These are phyloP conservation scores for Pogoniulus pusillus DNA, from an alignment of 2,797 vertebrate genomes.

Conservation along the genomic window DNA sequence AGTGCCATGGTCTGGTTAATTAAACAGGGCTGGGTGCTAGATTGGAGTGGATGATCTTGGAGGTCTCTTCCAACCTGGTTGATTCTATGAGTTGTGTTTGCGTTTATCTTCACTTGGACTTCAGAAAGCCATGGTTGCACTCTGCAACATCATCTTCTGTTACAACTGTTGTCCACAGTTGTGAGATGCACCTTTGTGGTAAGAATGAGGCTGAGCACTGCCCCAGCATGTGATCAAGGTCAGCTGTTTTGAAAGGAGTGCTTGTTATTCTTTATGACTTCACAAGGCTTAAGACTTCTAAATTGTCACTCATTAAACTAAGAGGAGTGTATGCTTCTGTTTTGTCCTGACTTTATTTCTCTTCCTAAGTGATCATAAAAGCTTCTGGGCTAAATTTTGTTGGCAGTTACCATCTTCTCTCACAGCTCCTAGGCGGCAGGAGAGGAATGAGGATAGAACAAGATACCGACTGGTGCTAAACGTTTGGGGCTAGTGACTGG, in stretches of 20 bases:
- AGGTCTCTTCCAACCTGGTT: too few species aligned
- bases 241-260: background rate
- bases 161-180: background rate
- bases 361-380: background rate
- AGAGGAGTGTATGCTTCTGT: background rate
- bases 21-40: too few species aligned
- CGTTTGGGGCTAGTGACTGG: background rate
- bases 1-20: too few species aligned
- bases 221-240: background rate
- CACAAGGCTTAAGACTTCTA: background rate
- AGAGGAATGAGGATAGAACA: background rate
- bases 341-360: background rate
- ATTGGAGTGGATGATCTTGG: too few species aligned
- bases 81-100: too few species aligned
- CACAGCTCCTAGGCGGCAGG: background rate
- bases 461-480: background rate
- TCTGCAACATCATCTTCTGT: background rate
- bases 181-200: background rate
- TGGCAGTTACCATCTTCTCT: background rate
- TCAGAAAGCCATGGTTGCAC: fast-evolving
- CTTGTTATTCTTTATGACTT: background rate
- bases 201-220: background rate
- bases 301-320: background rate
- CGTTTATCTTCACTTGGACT: background rate
- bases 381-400: background rate